Conservation (phyloP, 2,888 invertebrate genomes). For the Heterodera filipjevi region DNA sequence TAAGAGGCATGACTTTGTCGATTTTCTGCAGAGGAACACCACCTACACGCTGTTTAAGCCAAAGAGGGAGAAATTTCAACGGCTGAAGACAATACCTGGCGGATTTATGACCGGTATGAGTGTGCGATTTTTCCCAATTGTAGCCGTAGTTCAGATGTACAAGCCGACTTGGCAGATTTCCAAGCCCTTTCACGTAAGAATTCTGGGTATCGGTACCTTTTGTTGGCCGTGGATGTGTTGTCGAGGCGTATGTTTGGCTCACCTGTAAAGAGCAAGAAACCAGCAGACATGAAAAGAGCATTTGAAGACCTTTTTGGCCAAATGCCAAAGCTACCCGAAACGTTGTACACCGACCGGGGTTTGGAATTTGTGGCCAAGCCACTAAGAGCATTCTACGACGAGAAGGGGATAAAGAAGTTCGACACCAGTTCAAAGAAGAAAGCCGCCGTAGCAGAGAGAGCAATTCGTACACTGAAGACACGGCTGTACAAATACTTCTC, state of each 20-base stretch:
- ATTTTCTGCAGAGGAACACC: conserved; percentile 23
- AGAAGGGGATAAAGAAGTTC: conserved; percentile 8
- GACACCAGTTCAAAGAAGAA: conserved; percentile 19
- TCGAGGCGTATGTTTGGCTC: conserved; percentile 13
- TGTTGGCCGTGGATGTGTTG: conserved; percentile 31
- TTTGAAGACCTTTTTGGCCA: conserved; percentile 25
- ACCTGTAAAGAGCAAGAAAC: neutral
- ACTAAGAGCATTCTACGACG: neutral
- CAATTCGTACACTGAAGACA: conserved; percentile 19
- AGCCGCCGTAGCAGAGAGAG: conserved; percentile 24
- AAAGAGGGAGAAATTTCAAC: neutral
- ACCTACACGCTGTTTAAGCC: conserved; percentile 29
- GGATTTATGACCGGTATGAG: conserved; percentile 24
- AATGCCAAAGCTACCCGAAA: conserved; percentile 24
- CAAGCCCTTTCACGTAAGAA: conserved; percentile 24
- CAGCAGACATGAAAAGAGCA: conserved; percentile 24
- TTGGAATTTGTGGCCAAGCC: conserved; percentile 23
- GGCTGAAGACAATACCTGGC: conserved; percentile 7
- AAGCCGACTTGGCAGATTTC: conserved; percentile 29
- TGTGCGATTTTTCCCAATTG: neutral
- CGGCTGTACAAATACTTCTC: conserved; percentile 30
- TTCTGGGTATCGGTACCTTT: conserved; percentile 8
- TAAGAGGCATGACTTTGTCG: neutral
- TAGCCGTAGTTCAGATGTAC: conserved; percentile 13
- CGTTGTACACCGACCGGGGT: conserved; percentile 21